These are phyloP conservation scores for Cryptosula pallasiana DNA, from an alignment of 2,888 invertebrate genomes.

Conservation along the genomic window DNA sequence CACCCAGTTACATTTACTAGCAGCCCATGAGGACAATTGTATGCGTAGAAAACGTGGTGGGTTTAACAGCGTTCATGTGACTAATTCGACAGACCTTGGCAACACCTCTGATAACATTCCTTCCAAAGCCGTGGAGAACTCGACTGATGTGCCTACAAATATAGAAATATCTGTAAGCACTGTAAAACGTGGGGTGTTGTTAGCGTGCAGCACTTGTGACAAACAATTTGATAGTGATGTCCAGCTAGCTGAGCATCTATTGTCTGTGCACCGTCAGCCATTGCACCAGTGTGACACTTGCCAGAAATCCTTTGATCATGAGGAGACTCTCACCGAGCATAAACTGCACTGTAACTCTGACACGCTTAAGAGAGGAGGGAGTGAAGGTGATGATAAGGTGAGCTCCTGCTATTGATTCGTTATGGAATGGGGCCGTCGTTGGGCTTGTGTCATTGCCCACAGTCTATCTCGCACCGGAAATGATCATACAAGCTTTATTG, in stretches of 20 bases:
- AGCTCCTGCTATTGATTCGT: no score
- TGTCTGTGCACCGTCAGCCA: not conserved
- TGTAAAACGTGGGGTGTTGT: not conserved
- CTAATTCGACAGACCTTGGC: not conserved
- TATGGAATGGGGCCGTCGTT: no score
- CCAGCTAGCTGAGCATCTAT: not conserved
- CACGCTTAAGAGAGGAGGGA: no score
- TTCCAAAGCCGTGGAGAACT: not conserved
- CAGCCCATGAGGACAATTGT: not conserved
- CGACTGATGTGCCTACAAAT: not conserved
- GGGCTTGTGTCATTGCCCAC: no score
- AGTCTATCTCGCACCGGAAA: no score
- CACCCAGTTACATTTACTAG: not conserved
- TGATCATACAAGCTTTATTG: no score
- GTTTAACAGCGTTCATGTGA: not conserved
- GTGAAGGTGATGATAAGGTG: no score
- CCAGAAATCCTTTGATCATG: not conserved
- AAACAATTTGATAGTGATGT: not conserved
- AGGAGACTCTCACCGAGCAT: slow-evolving; percentile 1
- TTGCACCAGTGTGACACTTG: not conserved
- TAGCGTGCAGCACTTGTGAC: not conserved
- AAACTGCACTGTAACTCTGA: not conserved
- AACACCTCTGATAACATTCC: not conserved
- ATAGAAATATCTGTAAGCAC: not conserved
- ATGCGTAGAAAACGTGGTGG: not conserved